Evolutionary conservation across 23 tunicate species (phyloP).

Genomic region (Phallusia fumigata): DNA sequence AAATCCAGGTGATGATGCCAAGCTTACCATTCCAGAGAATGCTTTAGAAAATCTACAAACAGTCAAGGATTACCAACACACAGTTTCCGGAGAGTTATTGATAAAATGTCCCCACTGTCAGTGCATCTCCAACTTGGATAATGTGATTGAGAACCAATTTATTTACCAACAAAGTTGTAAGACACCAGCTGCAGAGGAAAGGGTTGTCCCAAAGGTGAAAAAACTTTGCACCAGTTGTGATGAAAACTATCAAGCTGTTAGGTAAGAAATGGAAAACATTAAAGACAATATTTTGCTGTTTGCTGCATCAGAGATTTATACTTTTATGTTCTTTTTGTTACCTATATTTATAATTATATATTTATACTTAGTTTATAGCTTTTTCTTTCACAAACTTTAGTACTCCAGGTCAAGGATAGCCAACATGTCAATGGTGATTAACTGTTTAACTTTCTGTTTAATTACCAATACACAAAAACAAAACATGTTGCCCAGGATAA

Average conservation of each 20-base stretch:
- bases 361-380: not conserved
- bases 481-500: too few species aligned
- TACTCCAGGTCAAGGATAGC: too few species aligned
- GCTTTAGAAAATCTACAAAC: slow-evolving; percentile 26
- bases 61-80: not conserved
- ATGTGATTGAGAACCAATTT: slow-evolving; percentile 20
- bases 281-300: too few species aligned
- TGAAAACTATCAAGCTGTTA: slow-evolving; percentile 33
- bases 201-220: not conserved
- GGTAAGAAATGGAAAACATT: slow-evolving; percentile 1
- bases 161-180: not conserved
- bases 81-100: slow-evolving; percentile 8
- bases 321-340: not conserved
- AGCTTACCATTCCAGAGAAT: slow-evolving; percentile 26
- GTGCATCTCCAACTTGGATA: slow-evolving; percentile 33
- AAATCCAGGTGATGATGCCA: not conserved
- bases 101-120: slow-evolving; percentile 40
- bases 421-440: too few species aligned
- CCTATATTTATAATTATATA: not conserved
- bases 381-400: too few species aligned
- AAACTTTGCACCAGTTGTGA: slow-evolving; percentile 64
- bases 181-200: not conserved
- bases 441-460: too few species aligned
- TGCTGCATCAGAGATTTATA: not conserved
- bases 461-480: too few species aligned